Evolutionary conservation across 2,888 invertebrate species (phyloP).

Genomic region (Ypsolopha sequella): DNA sequence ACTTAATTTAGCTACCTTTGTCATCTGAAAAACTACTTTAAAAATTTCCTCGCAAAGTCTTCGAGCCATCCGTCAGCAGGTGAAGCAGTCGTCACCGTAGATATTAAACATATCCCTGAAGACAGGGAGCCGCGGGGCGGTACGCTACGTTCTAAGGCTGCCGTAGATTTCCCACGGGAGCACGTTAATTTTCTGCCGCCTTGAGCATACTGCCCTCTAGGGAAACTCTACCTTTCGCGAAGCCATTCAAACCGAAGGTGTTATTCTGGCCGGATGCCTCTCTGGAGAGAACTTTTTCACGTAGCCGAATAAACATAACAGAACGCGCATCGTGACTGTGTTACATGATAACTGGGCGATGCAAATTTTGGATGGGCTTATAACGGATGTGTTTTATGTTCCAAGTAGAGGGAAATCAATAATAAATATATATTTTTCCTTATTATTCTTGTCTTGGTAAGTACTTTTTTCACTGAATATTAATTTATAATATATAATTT

Average conservation of each 20-base stretch:
- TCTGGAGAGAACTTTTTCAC: slow-evolving; percentile 48
- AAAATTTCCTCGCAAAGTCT: no score
- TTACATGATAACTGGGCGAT: slow-evolving; percentile 1
- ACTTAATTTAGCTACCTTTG: no score
- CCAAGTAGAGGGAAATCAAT: no score
- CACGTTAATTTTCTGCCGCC: slow-evolving; percentile 84
- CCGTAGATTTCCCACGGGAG: slow-evolving; percentile 75
- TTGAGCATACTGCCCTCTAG: slow-evolving; percentile 79
- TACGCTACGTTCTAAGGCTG: slow-evolving; percentile 59
- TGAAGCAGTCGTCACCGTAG: slow-evolving; percentile 9
- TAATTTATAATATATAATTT: no score
- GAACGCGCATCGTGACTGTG: slow-evolving; percentile 16
- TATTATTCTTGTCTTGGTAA: no score
- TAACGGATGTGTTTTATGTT: no score
- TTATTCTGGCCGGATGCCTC: slow-evolving; percentile 61
- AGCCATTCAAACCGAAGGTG: slow-evolving; percentile 67
- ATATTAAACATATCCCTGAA: slow-evolving; percentile 62
- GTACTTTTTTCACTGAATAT: no score
- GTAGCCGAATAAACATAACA: slow-evolving; percentile 41
- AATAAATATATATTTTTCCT: no score
- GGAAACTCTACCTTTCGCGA: slow-evolving; percentile 70
- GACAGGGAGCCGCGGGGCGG: slow-evolving; percentile 37
- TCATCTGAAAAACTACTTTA: no score
- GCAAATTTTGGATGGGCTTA: neutral
- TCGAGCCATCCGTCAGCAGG: no score